A percentile compares a stretch with the other conserved stretches of the same genome.
Conservation (phyloP, 2,888 invertebrate genomes). For the Mythimna albipuncta region DNA sequence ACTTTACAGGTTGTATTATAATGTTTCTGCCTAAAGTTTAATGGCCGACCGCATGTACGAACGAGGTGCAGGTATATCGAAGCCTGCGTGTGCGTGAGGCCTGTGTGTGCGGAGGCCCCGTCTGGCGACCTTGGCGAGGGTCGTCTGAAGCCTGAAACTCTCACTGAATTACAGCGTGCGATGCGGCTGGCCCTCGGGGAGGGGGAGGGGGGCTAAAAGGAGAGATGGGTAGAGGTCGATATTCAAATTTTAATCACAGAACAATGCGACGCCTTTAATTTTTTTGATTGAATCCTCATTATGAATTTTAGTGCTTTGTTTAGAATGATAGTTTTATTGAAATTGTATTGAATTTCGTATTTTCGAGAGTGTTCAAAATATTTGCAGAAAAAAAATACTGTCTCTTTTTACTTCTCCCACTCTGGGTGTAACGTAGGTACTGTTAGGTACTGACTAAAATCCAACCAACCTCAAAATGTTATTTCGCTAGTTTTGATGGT, state of each 20-base stretch:
- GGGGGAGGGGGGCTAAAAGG: constrained; percentile 51
- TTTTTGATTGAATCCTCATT: constrained; percentile 35
- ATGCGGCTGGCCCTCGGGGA: constrained; percentile 65
- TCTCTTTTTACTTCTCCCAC: neutral
- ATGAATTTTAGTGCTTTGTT: constrained; percentile 1
- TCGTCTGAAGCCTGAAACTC: constrained; percentile 84
- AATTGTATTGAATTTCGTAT: neutral
- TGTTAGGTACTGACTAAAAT: no score
- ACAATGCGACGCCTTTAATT: constrained; percentile 68
- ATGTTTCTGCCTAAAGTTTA: constrained; percentile 72
- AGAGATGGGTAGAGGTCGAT: constrained; percentile 74
- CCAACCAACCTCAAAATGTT: no score
- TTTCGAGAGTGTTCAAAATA: neutral
- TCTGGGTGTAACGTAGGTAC: no score
- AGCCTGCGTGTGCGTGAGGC: constrained; percentile 62
- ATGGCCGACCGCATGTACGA: constrained; percentile 70
- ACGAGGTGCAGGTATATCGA: constrained; percentile 71
- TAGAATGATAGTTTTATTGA: neutral
- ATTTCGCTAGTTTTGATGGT: no score
- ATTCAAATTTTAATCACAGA: constrained; percentile 75
- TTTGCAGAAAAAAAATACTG: neutral
- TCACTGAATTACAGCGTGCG: constrained; percentile 72
- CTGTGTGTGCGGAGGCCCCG: constrained; percentile 58
- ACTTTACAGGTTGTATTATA: constrained; percentile 36
- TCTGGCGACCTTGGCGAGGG: constrained; percentile 89